Base-by-base conservation (phyloP, 2,797 vertebrate species). In the Sebastes kiyomatsui region DNA sequence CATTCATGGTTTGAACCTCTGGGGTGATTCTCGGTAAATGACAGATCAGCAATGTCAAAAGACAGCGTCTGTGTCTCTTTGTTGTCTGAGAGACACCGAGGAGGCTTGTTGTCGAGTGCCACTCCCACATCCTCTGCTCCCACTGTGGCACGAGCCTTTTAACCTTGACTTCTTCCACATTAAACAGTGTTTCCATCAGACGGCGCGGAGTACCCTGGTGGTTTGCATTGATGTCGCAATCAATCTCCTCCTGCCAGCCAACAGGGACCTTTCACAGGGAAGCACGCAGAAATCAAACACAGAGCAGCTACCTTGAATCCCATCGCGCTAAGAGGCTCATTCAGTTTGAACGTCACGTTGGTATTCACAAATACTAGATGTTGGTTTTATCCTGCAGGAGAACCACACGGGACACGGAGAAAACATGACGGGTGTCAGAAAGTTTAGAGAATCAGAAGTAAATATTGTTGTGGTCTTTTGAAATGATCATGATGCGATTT, bases 171-270 rank as follows among this genome's bases (percentile, higher is more conserved):
- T 79, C 84, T 82, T 72, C 80, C 74, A 49, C 66, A 59, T 81
- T 72, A 87, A 92, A 87, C 85, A 73, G 55, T 28, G 54, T 83
- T 86, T 93, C 88, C 91, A 90, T 90, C 88, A 89, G 82, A 87
- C 68, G 4, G 67, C 2, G 38, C 60, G 3, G 42, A 32, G 84
- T 7, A 59, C 81, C 81, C 88, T n/a, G 61, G 89, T 79, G 85
- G 76, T 87, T 90, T 87, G 58, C 77, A 65, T 32, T 90, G 84
- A 90, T 90, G 92, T 92, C 71, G 28, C 88, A 79, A 88, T 91
- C 90, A 88, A 89, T 93, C 89, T 72, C 67, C 75, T 56, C 70
- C 81, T 76, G 22, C 72, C 64, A 69, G 82, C 73, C 86, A 74
- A 38, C 58, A 7, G 86, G 76, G 80, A 85, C 67, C 67, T 65